phyloP scores from a whole-genome alignment of 1,140 invertebrate genomes.

The Halyomorpha halys region DNA sequence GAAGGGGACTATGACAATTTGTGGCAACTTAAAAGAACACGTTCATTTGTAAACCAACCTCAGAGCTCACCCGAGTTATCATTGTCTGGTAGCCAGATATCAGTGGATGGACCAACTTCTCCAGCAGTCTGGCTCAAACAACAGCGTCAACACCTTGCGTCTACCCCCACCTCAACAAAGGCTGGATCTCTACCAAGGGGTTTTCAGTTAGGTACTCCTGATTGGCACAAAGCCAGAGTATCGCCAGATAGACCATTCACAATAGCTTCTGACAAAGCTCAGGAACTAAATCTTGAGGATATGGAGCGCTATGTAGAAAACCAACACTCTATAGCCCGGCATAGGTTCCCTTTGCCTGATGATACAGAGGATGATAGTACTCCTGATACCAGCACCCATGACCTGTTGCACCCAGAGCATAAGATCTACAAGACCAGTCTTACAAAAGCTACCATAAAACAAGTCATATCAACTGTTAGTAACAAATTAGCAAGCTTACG shows the following conservation, averaged over 20 bases:
- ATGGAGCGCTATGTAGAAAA: conserved; percentile 45
- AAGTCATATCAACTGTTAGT: conserved; percentile 38
- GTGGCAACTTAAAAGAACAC: conserved; percentile 31
- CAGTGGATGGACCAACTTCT: conserved; percentile 42
- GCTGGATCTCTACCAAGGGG: conserved; percentile 66
- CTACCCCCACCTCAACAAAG: conserved; percentile 43
- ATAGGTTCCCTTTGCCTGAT: conserved; percentile 31
- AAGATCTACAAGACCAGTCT: conserved; percentile 49
- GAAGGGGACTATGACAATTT: conserved; percentile 42
- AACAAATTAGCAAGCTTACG: conserved; percentile 33
- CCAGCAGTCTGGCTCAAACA: conserved; percentile 51
- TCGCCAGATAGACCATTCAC: conserved; percentile 52
- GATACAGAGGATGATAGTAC: conserved; percentile 42
- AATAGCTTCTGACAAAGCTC: conserved; percentile 56
- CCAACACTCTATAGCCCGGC: conserved; percentile 39
- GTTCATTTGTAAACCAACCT: conserved; percentile 30
- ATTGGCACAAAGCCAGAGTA: conserved; percentile 38
- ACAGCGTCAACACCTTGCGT: conserved; percentile 42
- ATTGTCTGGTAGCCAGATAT: conserved; percentile 26
- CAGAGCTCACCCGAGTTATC: conserved; percentile 22
- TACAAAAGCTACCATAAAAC: conserved; percentile 38
- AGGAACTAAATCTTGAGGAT: conserved; percentile 43
- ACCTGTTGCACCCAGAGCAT: conserved; percentile 57
- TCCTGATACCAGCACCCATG: conserved; percentile 41
- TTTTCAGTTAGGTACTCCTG: conserved; percentile 48